Evolutionary conservation across 1,140 invertebrate genomes (phyloP), one percentile per base, ranked within the genome.

Genomic region (Trachelipus rathkii): DNA sequence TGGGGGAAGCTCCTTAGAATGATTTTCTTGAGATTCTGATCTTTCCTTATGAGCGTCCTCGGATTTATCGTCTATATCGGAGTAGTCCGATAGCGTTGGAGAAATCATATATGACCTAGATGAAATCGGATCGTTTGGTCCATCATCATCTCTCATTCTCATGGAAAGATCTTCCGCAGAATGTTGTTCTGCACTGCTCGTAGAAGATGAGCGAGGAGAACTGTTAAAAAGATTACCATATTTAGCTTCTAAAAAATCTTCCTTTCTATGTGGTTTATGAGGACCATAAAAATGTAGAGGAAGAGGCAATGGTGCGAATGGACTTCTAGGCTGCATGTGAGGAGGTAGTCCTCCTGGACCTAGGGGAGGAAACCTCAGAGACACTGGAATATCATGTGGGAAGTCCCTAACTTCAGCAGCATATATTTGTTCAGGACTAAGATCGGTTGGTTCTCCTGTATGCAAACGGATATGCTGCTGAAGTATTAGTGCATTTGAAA

Each of bases 391-490:
- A 33, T 76, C 69, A 71, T 87, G 84, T 10, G 90, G 89, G 78
- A 89, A 92, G 82, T 94, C 92, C 81, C 90, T 90, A 43, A 93
- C 90, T 85, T 95, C 93, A 5, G 91, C 90, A 0, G 92, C 92
- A 83, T 92, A 91, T 66, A 93, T 93, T 84, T 94, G 93, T 82
- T 95, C 93, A n/a, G 90, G 92, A 60, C 91, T 92, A 75, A 93
- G 87, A 84, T 93, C 93, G 19, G 91, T 92, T 9, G 92, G 92
- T 82, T 95, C 93, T n/a, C 93, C 93, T 0, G 95, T 97, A 83
- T 98, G 95, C 79, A 95, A 87, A 50, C 93, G 50, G 81, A 98
- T 95, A 86, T 98, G 96, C 86, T 98, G 95, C 85, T 98, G 96
- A 24, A 98, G 87, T 0, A 97, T 94, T n/a, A 96, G 88, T 5